Conservation (phyloP, 2,113 vertebrate species). For the Lepisosteus oculatus region DNA sequence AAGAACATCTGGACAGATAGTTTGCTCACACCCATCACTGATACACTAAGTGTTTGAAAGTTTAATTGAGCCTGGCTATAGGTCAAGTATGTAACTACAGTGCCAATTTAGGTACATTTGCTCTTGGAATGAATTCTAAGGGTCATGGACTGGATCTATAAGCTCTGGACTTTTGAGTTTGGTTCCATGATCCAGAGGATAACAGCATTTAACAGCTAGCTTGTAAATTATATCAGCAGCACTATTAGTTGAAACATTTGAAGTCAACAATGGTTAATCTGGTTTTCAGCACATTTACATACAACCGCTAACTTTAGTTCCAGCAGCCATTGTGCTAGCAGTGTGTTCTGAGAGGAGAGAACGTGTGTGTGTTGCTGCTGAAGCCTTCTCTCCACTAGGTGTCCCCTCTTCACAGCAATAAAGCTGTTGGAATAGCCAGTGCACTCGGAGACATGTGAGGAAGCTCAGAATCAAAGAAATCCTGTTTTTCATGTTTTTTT, state of each 20-base stretch:
- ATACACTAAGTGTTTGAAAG: no score
- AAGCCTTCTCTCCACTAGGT: slow-evolving; percentile 2
- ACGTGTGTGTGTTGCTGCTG: neutral
- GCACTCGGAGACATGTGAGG: no score
- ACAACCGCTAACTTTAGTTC: neutral
- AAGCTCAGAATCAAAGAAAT: neutral
- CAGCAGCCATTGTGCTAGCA: neutral
- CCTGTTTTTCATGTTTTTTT: neutral
- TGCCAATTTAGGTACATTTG: neutral
- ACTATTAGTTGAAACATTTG: neutral
- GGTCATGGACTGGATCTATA: no score
- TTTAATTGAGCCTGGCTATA: neutral
- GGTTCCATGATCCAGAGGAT: no score
- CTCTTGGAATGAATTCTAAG: neutral
- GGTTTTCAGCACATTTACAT: neutral
- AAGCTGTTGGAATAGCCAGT: neutral
- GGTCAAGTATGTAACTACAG: neutral
- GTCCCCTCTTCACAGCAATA: slow-evolving; percentile 34
- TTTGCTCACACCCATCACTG: no score
- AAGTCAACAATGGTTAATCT: neutral
- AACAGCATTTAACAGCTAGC: no score
- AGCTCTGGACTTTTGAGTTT: no score
- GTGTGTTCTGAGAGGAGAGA: neutral
- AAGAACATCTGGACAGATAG: no score
- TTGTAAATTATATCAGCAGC: neutral